Conservation (phyloP, 2,113 vertebrate species). For the Mixornis gularis region DNA sequence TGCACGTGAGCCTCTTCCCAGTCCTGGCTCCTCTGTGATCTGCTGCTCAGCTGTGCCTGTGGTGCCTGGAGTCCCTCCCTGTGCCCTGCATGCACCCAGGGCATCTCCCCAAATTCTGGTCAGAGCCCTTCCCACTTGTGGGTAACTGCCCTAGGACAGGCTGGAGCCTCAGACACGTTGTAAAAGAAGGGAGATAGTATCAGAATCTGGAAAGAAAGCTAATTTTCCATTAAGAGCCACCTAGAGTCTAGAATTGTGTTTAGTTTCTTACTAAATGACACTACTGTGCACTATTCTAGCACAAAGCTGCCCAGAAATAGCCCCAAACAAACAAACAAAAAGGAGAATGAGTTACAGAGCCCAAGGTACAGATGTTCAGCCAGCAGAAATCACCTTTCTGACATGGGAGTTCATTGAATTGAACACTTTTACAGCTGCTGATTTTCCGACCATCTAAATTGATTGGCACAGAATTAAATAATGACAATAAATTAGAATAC, state of each 20-base stretch:
- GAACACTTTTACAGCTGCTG: background rate
- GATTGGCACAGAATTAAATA: background rate
- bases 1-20: fast-evolving
- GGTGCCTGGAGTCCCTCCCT: background rate
- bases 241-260: background rate
- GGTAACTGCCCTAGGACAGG: background rate
- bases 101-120: background rate
- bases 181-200: background rate
- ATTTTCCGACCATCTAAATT: background rate
- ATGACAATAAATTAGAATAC: background rate
- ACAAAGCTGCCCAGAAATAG: background rate
- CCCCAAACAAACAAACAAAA: background rate
- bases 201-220: background rate
- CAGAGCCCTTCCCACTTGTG: background rate
- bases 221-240: background rate
- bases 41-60: background rate
- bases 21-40: background rate
- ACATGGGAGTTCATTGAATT: background rate
- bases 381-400: background rate
- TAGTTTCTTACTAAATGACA: background rate
- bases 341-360: background rate
- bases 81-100: background rate
- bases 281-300: background rate
- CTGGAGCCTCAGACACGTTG: background rate
- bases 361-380: background rate